These are phyloP conservation scores for Myotis yumanensis DNA, from an alignment of 2,113 vertebrate genomes.

Conservation along the genomic window DNA sequence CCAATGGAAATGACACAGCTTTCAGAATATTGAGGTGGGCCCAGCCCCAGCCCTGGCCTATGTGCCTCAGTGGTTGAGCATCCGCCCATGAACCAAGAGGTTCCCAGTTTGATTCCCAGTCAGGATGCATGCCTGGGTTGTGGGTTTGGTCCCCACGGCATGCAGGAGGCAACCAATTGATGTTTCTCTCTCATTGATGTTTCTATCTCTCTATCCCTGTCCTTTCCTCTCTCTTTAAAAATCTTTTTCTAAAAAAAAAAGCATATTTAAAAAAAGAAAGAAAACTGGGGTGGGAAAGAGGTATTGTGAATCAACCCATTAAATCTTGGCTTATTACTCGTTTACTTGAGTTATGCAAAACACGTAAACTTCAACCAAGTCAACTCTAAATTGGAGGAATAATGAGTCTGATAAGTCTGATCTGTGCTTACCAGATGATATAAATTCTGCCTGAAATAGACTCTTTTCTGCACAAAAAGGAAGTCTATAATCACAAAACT, in stretches of 20 bases:
- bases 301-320: neutral
- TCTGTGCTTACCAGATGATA: neutral
- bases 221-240: too few relatives aligned
- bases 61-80: too few relatives aligned
- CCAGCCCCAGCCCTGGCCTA: too few relatives aligned
- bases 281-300: neutral
- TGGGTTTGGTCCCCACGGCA: too few relatives aligned
- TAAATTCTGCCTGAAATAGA: neutral
- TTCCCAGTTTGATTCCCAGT: too few relatives aligned
- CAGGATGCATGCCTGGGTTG: too few relatives aligned
- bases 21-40: neutral
- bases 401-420: neutral
- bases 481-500: neutral
- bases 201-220: too few relatives aligned
- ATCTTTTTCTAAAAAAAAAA: too few relatives aligned
- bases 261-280: too few relatives aligned
- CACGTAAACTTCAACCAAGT: neutral
- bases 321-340: neutral
- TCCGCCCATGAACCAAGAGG: too few relatives aligned
- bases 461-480: slow-evolving; percentile 2
- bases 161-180: too few relatives aligned
- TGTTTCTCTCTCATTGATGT: too few relatives aligned
- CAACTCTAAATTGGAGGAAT: neutral
- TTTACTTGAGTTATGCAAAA: neutral
- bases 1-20: neutral